A percentile compares a stretch with the other conserved stretches of the same genome.
These are phyloP conservation scores for Drosophila funebris DNA, from an alignment of 1,140 invertebrate species.

Conservation along the genomic window DNA sequence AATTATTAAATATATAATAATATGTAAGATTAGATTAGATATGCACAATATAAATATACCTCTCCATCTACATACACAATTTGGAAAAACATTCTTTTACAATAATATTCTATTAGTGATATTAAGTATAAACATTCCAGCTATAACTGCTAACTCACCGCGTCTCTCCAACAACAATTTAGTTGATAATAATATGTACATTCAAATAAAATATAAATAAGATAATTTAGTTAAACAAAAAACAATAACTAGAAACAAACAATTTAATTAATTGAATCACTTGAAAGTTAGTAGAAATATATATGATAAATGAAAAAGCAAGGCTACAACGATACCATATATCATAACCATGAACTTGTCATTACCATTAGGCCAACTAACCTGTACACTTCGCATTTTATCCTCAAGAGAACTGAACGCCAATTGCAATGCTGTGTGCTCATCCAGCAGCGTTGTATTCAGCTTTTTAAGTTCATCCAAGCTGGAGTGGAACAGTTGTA, in stretches of 20 bases:
- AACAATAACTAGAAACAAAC: neutral
- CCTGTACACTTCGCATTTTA: conserved; percentile 93
- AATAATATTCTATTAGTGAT: no score
- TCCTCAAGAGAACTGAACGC: conserved; percentile 95
- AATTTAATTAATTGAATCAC: neutral
- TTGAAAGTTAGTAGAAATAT: neutral
- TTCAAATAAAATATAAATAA: neutral
- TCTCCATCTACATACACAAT: no score
- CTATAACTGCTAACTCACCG: neutral
- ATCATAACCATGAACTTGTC: neutral
- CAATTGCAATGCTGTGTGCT: conserved; percentile 96
- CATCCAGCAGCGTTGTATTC: conserved; percentile 95
- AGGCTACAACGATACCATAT: conserved; percentile 17
- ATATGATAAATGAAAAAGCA: conserved; percentile 6
- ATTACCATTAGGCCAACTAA: conserved; percentile 79
- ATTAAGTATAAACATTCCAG: neutral
- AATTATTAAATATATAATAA: conserved; percentile 3
- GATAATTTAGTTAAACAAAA: conserved; percentile 10
- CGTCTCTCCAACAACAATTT: neutral
- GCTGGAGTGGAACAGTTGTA: conserved; percentile 86
- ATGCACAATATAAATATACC: neutral
- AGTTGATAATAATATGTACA: neutral
- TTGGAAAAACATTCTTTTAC: no score
- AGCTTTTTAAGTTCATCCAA: conserved; percentile 90
- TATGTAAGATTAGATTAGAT: conserved; percentile 21